These are phyloP conservation scores for Calyptommatus sinebrachiatus DNA, from an alignment of 2,113 vertebrate species.

Conservation along the genomic window DNA sequence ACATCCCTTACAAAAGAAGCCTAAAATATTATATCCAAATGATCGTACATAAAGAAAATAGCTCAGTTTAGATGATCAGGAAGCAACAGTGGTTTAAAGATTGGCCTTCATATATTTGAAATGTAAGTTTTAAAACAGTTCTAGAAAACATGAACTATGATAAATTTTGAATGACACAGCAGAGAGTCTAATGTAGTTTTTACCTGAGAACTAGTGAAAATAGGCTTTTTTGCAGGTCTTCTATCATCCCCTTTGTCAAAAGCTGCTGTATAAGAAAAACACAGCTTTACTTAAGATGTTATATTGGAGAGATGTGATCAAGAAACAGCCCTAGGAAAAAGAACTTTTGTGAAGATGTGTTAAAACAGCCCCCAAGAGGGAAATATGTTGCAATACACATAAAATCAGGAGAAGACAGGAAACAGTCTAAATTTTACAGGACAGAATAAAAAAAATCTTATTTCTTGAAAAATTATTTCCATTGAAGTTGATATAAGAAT, in stretches of 20 bases:
- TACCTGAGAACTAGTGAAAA: conserved; percentile 94
- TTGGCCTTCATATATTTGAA: not conserved
- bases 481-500: not conserved
- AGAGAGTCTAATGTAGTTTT: conserved; percentile 25
- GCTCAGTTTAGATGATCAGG: conserved; percentile 2
- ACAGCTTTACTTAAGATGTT: conserved; percentile 50
- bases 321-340: not conserved
- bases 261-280: conserved; percentile 76
- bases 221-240: conserved; percentile 87
- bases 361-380: not conserved
- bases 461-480: not conserved
- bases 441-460: not conserved
- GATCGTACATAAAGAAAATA: conserved; percentile 25
- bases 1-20: not conserved
- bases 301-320: not conserved
- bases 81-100: not conserved
- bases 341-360: not conserved
- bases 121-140: conserved; percentile 10
- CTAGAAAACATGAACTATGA: conserved; percentile 4
- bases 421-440: not conserved
- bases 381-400: not conserved
- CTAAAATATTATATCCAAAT: not conserved
- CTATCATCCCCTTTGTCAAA: conserved; percentile 92
- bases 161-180: not conserved
- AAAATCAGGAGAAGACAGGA: not conserved